Evolutionary conservation across 2,888 invertebrate genomes (phyloP).

Genomic region (Leptarthrus brevirostris): DNA sequence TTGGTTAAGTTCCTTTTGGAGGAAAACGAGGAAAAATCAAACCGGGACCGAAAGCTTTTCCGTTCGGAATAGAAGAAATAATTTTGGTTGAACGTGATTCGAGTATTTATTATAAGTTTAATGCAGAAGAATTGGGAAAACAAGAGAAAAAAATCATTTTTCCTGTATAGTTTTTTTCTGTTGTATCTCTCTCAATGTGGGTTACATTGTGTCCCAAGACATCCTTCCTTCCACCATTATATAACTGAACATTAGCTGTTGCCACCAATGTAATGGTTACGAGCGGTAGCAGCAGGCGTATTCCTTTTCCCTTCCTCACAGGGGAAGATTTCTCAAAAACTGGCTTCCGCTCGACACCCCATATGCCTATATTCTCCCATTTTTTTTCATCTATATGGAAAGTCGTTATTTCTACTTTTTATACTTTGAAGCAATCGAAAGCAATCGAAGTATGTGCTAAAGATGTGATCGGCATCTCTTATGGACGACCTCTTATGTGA

Average conservation of each 20-base stretch:
- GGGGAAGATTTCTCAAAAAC: background rate
- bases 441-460: slow-evolving; percentile 49
- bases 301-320: background rate
- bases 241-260: background rate
- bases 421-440: slow-evolving; percentile 42
- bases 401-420: slow-evolving; percentile 48
- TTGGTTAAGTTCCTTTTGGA: slow-evolving; percentile 50
- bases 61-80: slow-evolving; percentile 49
- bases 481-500: slow-evolving; percentile 35
- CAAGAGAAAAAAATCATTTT: slow-evolving; percentile 38
- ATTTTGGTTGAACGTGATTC: slow-evolving; percentile 52
- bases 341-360: background rate
- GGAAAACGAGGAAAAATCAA: slow-evolving; percentile 43
- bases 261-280: slow-evolving; percentile 26
- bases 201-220: background rate
- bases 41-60: slow-evolving; percentile 48
- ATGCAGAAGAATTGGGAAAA: slow-evolving; percentile 48
- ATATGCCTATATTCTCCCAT: background rate
- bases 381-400: slow-evolving; percentile 12
- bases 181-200: background rate
- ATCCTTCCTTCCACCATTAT: background rate
- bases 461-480: slow-evolving; percentile 47
- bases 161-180: slow-evolving; percentile 30
- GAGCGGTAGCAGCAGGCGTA: slow-evolving; percentile 14
- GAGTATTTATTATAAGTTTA: slow-evolving; percentile 54